A percentile compares a stretch with the other conserved stretches of the same genome.
Conservation (phyloP, 2,113 vertebrate species). For the Glaucomys volans region DNA sequence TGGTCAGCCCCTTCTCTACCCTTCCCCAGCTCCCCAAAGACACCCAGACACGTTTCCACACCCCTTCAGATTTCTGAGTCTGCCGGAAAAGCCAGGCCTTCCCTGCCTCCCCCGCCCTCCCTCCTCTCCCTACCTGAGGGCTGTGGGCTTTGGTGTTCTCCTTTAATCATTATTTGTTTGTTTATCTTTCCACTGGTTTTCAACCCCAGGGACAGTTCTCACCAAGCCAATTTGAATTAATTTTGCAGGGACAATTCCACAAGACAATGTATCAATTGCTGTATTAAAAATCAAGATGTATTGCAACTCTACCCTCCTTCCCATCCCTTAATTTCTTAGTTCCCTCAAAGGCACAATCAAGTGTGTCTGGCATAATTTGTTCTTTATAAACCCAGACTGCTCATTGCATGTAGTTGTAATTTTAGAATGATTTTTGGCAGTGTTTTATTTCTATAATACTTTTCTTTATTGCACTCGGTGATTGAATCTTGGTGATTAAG, state of each 20-base stretch:
- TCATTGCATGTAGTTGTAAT: conserved; percentile 32
- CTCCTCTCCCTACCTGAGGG: background rate
- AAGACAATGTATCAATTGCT: conserved; percentile 77
- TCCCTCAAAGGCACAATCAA: conserved; percentile 82
- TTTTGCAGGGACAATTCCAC: conserved; percentile 73
- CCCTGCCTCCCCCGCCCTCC: too few species aligned
- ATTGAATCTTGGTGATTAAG: conserved; percentile 54
- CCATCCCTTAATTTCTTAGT: conserved; percentile 76
- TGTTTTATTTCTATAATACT: conserved; percentile 66
- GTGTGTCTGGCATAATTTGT: conserved; percentile 77
- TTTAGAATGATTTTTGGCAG: conserved; percentile 60
- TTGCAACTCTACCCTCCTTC: conserved; percentile 25
- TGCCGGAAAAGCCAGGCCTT: background rate
- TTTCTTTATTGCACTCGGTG: conserved; percentile 51
- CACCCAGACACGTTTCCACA: too few species aligned
- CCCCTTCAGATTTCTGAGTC: background rate
- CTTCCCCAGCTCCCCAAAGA: background rate
- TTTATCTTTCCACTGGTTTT: conserved; percentile 70
- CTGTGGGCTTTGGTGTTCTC: background rate
- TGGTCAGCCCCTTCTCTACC: background rate
- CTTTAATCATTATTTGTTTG: conserved; percentile 77
- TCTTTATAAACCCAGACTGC: conserved; percentile 68
- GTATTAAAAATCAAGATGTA: conserved; percentile 79
- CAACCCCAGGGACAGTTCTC: conserved; percentile 65
- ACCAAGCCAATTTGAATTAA: conserved; percentile 76